phyloP scores from a whole-genome alignment of 2,797 vertebrate genomes.

The Tapera naevia region DNA sequence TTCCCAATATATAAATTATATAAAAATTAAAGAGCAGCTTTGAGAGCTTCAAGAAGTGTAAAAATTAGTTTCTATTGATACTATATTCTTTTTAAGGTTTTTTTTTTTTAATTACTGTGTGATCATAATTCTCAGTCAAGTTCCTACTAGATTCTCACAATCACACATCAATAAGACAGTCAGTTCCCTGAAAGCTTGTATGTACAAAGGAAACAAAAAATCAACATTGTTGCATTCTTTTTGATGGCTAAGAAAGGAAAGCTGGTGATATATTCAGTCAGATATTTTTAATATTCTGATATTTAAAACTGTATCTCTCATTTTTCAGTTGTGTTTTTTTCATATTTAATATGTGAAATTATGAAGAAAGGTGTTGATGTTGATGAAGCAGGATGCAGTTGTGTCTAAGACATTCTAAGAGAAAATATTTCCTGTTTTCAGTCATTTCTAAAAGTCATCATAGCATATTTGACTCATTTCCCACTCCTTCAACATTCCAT shows the following conservation, averaged over 20 bases:
- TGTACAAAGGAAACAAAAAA: neutral
- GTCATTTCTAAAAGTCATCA: neutral
- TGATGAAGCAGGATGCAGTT: neutral
- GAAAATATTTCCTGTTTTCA: neutral
- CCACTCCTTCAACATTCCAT: neutral
- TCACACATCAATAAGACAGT: neutral
- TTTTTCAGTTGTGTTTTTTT: neutral
- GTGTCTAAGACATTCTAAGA: neutral
- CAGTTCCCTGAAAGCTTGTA: neutral
- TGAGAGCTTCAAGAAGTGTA: neutral
- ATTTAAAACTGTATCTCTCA: neutral
- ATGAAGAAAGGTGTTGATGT: neutral
- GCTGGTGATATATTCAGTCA: neutral
- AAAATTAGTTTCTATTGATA: neutral
- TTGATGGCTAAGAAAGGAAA: neutral
- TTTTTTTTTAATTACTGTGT: neutral
- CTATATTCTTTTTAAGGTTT: neutral
- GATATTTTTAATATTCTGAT: neutral
- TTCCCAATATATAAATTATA: neutral
- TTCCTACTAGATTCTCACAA: conserved; percentile 17
- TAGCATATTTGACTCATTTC: neutral
- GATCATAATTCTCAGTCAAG: neutral
- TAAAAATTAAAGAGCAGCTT: neutral
- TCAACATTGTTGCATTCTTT: neutral
- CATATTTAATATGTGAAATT: neutral